Evolutionary conservation across 2,797 vertebrate genomes (phyloP).

Genomic region (Lacerta bilineata): DNA sequence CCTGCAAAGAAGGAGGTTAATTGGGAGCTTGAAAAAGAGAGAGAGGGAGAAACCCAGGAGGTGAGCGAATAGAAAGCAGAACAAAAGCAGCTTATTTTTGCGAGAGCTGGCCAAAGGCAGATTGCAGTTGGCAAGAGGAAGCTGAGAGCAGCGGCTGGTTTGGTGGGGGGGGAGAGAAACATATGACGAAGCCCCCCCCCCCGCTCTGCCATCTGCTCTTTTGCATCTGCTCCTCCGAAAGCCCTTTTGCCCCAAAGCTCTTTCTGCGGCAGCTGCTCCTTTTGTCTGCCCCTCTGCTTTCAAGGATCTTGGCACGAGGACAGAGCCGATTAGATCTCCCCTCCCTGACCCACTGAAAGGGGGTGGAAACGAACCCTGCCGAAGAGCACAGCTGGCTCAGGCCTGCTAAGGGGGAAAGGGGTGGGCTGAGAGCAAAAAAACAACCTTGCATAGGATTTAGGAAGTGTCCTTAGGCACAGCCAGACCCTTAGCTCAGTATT

Average conservation of each 20-base stretch:
- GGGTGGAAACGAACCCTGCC: rapidly evolving
- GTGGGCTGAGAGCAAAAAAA: neutral
- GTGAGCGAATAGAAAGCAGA: neutral
- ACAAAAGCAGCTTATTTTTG: neutral
- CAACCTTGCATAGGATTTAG: no score
- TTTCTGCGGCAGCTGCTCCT: constrained; percentile 2
- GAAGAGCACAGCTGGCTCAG: neutral
- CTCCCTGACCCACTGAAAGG: no score
- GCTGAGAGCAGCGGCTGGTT: no score
- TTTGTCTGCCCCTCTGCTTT: neutral
- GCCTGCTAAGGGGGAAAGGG: neutral
- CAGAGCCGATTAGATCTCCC: neutral
- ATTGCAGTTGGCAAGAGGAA: neutral
- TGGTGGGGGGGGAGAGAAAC: no score
- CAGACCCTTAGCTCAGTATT: neutral
- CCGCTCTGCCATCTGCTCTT: constrained; percentile 20
- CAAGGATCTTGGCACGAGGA: neutral
- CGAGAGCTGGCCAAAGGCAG: neutral
- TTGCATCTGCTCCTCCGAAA: neutral
- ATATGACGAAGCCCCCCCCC: no score
- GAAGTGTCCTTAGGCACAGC: no score
- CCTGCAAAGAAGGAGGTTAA: neutral
- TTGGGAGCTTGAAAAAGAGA: neutral
- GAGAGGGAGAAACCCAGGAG: neutral
- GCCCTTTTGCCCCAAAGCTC: neutral